Base-by-base conservation (phyloP, 2,888 invertebrate genomes). In the Ganaspis brasiliensis region DNA sequence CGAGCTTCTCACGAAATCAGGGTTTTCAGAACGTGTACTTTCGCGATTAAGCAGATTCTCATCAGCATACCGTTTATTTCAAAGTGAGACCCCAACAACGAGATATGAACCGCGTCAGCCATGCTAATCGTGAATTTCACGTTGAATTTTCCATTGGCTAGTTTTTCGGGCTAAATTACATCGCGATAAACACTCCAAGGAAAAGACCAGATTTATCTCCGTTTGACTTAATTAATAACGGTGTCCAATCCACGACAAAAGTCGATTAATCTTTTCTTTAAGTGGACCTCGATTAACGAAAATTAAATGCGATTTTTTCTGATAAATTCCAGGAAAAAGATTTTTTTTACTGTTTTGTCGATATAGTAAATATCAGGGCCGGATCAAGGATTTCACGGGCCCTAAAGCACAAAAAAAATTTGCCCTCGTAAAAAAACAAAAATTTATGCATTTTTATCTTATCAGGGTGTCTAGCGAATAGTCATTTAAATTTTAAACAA, bases 71-170 rank as follows among this genome's bases (percentile, higher is more conserved):
- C 40, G 45, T 45, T 45, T 16, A 24, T 4, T 61, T 37, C 8
- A 3, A 70, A 74, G 78, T 83, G 73, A 82, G 82, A 80, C 16
- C 79, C 81, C 76, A 63, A 16, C 24, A 49, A 45, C 67, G 70
- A 52, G 35, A 35, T 5, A 35, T 75, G 59, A 74, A 76, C 79
- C 77, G 71, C 77, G 71, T 61, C 67, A 71, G 72, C 73, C 79
- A 76, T 76, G 76, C 77, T 85, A 85, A 85, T 83, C 78, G 80
- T 76, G n/a, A 83, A 86, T 88, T 86, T 79, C 83, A 86, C 84
- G 83, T 81, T 77, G 74, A 76, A 83, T 84, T 87, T 87, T 82
- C 84, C 81, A 63, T 79, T 75, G 77, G 67, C 71, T 81, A 73
- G 80, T 82, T 83, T 82, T 83, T 83, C 73, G 72, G 80, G 59